A percentile compares a stretch with the other conserved stretches of the same genome.
These are phyloP conservation scores for Ctenopoma kingsleyae DNA, from an alignment of 2,797 vertebrate species.

Conservation along the genomic window DNA sequence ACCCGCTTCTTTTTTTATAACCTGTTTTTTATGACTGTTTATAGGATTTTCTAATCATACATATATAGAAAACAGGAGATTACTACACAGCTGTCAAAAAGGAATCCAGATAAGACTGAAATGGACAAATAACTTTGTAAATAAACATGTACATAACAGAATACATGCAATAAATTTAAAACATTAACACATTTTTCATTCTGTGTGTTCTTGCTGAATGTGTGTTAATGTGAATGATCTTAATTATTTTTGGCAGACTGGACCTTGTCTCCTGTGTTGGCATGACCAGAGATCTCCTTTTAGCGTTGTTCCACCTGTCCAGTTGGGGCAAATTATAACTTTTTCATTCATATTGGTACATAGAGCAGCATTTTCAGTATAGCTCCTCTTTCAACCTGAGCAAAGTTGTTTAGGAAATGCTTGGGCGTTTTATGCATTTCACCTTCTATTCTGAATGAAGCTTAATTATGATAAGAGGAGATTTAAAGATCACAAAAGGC, in stretches of 20 bases:
- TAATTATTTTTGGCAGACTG: not conserved
- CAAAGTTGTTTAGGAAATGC: too few species aligned
- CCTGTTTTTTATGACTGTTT: conserved; percentile 70
- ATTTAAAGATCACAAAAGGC: too few species aligned
- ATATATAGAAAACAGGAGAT: conserved; percentile 68
- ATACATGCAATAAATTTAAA: conserved; percentile 83
- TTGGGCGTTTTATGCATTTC: too few species aligned
- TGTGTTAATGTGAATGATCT: too few species aligned
- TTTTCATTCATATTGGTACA: not conserved
- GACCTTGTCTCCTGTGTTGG: not conserved
- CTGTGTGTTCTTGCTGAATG: conserved; percentile 5
- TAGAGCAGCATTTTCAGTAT: not conserved
- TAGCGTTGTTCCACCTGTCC: not conserved
- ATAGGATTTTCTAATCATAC: conserved; percentile 75
- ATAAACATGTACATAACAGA: conserved; percentile 86
- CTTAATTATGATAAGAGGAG: too few species aligned
- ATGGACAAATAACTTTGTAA: conserved; percentile 79
- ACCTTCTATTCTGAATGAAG: too few species aligned
- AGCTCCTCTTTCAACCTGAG: too few species aligned
- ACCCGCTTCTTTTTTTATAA: conserved; percentile 67
- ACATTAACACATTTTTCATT: conserved; percentile 40
- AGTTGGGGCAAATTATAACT: not conserved
- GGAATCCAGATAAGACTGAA: conserved; percentile 55
- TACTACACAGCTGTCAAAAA: conserved; percentile 69
- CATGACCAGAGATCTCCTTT: not conserved